phyloP scores from a whole-genome alignment of 1,140 invertebrate genomes.

The Diachasmimorpha longicaudata region DNA sequence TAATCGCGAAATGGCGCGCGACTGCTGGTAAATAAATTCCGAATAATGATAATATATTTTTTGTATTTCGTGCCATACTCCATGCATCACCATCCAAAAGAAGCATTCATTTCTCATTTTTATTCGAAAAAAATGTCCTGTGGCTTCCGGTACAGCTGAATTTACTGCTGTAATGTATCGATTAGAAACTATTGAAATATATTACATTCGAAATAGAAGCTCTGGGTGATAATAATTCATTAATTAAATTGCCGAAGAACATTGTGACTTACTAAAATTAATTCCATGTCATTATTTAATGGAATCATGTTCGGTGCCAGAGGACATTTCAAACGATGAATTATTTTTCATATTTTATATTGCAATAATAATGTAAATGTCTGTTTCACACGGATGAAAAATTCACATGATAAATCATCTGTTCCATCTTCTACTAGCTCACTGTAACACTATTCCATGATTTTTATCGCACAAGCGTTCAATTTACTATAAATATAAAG shows the following conservation, averaged over 20 bases:
- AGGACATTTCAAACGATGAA: not conserved
- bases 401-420: not conserved
- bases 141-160: not conserved
- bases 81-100: constrained; percentile 46
- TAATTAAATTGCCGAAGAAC: not conserved
- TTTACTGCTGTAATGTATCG: not conserved
- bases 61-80: constrained; percentile 27
- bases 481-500: not conserved
- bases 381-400: not conserved
- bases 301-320: not conserved
- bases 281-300: not conserved
- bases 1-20: too few relatives aligned
- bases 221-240: not conserved
- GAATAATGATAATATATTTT: constrained; percentile 14
- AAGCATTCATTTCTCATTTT: constrained; percentile 37
- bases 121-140: constrained; percentile 25
- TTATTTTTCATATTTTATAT: not conserved
- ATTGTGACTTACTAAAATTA: not conserved
- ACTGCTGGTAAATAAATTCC: too few relatives aligned
- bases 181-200: not conserved
- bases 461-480: too few relatives aligned
- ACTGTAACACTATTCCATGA: too few relatives aligned
- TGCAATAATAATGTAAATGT: not conserved
- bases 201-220: not conserved
- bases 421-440: too few relatives aligned